phyloP scores from a whole-genome alignment of 2,888 invertebrate species.

The Dorcus parallelipipedus region DNA sequence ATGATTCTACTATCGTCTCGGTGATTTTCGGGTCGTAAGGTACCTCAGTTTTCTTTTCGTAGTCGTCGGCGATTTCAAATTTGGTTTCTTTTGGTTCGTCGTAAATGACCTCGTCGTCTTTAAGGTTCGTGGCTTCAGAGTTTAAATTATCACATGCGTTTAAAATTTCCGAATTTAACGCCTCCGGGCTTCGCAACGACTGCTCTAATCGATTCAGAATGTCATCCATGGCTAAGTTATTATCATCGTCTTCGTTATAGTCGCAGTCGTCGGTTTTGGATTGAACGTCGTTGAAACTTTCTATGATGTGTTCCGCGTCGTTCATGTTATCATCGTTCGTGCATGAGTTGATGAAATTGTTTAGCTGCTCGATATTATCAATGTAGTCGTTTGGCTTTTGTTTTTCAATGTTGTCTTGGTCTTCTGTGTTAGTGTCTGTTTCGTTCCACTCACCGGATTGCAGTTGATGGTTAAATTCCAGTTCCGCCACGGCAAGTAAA shows the following conservation, averaged over 20 bases:
- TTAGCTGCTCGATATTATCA: constrained; percentile 39
- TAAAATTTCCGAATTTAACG: constrained; percentile 21
- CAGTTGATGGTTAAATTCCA: constrained; percentile 60
- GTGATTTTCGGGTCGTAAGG: constrained; percentile 1
- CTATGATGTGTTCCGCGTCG: constrained; percentile 14
- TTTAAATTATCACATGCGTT: constrained; percentile 17
- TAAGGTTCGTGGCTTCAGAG: not conserved
- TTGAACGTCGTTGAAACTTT: constrained; percentile 19
- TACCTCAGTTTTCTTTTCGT: too few relatives aligned
- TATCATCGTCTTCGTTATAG: constrained; percentile 47
- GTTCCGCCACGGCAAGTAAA: constrained; percentile 62
- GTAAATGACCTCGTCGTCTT: constrained; percentile 7
- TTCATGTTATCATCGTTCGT: constrained; percentile 16
- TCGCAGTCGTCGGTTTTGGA: constrained; percentile 43
- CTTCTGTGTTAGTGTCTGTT: constrained; percentile 10
- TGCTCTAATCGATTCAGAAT: constrained; percentile 63
- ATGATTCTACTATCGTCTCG: constrained; percentile 4
- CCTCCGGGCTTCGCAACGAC: constrained; percentile 52
- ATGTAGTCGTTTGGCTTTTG: constrained; percentile 30
- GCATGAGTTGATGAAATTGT: constrained; percentile 38
- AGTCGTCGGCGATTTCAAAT: constrained; percentile 8
- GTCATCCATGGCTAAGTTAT: constrained; percentile 53
- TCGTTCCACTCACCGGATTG: constrained; percentile 43
- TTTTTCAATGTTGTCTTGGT: constrained; percentile 21
- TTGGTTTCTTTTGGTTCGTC: constrained; percentile 13